Conservation (phyloP, 2,113 vertebrate genomes). For the Promerops cafer region DNA sequence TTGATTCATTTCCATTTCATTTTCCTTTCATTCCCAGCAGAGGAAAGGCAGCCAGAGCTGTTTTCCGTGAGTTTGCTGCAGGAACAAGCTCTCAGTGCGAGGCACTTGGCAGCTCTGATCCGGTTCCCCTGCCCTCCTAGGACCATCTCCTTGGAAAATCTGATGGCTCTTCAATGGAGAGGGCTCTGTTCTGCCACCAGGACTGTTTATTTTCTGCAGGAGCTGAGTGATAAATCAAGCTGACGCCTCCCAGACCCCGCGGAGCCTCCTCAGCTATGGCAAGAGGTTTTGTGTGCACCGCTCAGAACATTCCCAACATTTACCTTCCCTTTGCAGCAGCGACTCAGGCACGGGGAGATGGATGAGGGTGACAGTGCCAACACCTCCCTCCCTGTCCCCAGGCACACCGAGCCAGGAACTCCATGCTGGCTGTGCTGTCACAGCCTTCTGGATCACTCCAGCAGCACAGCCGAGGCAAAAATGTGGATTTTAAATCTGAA, state of each 20-base stretch:
- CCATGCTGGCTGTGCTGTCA: not conserved
- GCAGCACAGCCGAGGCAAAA: not conserved
- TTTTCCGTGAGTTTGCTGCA: not conserved
- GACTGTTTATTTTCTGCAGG: not conserved
- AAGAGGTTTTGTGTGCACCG: not conserved
- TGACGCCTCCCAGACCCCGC: not conserved
- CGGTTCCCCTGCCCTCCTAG: not conserved
- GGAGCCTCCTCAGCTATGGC: not conserved
- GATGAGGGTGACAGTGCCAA: not conserved
- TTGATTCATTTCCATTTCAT: not conserved
- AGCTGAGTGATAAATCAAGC: constrained; percentile 42
- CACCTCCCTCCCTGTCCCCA: not conserved
- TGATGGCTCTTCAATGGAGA: not conserved
- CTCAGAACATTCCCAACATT: not conserved
- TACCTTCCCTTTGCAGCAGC: not conserved
- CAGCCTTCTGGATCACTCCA: not conserved
- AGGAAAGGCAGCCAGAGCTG: not conserved
- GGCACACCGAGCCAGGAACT: not conserved
- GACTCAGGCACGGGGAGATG: not conserved
- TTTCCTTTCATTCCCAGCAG: not conserved
- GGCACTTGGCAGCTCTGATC: not conserved
- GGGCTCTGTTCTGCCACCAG: not conserved
- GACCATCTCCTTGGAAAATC: not conserved
- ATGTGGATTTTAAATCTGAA: rapidly evolving
- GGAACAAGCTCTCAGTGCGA: not conserved